These are phyloP conservation scores for Chaetops frenatus DNA, from an alignment of 2,113 vertebrate genomes.

Conservation along the genomic window DNA sequence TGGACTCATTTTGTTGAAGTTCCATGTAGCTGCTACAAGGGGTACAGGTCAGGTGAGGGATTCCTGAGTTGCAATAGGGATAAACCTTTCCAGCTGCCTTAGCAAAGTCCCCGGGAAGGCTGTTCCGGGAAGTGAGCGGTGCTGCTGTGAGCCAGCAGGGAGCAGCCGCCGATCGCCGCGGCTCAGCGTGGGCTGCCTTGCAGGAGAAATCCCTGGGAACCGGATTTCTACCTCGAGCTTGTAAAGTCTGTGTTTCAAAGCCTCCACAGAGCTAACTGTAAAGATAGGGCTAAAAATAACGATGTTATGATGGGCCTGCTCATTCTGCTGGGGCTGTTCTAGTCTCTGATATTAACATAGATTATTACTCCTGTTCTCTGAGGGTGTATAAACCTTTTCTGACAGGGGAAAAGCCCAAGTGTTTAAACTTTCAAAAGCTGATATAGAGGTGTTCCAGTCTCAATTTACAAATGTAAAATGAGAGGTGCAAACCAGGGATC, in stretches of 20 bases:
- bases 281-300: constrained; percentile 24
- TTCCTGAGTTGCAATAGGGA: background rate
- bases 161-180: background rate
- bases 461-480: background rate
- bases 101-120: fast-evolving
- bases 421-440: background rate
- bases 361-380: background rate
- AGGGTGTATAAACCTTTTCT: background rate
- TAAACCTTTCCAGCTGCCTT: no score
- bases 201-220: background rate
- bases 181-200: background rate
- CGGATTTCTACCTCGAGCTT: background rate
- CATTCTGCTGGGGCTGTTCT: background rate
- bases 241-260: background rate
- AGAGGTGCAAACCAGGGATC: background rate
- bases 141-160: background rate
- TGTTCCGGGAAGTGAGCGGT: background rate
- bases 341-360: background rate
- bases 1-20: background rate
- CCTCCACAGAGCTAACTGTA: background rate
- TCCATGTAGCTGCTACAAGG: fast-evolving
- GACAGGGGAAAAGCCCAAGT: background rate
- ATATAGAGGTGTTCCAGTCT: background rate
- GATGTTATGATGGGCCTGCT: background rate
- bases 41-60: background rate